Evolutionary conservation across 2,888 invertebrate genomes (phyloP).

Genomic region (Diogma glabrata): DNA sequence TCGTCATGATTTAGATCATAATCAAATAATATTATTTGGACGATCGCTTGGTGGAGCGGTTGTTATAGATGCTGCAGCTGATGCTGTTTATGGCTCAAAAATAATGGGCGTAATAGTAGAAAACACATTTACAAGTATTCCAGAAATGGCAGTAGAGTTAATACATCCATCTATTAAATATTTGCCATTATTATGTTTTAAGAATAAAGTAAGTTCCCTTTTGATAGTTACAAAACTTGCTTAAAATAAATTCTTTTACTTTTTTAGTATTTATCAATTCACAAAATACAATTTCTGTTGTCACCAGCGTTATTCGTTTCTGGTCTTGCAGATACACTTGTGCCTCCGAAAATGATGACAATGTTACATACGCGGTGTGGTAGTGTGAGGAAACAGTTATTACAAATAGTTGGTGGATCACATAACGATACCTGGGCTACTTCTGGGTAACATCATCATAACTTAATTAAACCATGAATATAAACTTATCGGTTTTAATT

Average conservation of each 20-base stretch:
- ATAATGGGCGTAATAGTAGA: constrained; percentile 83
- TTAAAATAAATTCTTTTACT: too few species aligned
- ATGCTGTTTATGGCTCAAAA: constrained; percentile 61
- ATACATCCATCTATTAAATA: constrained; percentile 50
- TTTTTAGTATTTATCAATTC: constrained; percentile 57
- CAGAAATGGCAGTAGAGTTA: constrained; percentile 79
- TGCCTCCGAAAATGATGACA: constrained; percentile 85
- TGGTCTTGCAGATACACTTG: constrained; percentile 73
- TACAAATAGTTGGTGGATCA: constrained; percentile 69
- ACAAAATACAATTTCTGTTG: constrained; percentile 60
- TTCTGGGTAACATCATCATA: constrained; percentile 60
- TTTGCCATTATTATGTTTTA: constrained; percentile 74
- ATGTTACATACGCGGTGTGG: constrained; percentile 64
- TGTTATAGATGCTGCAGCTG: constrained; percentile 74
- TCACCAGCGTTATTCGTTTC: constrained; percentile 80
- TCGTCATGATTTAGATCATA: constrained; percentile 70
- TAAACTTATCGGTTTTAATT: constrained; percentile 1
- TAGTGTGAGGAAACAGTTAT: constrained; percentile 62
- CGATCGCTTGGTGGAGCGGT: constrained; percentile 87
- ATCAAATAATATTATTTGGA: constrained; percentile 81
- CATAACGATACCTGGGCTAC: constrained; percentile 94
- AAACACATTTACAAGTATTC: constrained; percentile 92
- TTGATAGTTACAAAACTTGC: too few species aligned
- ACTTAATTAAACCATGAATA: too few species aligned
- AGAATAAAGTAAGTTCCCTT: constrained; percentile 74